Percentiles rank a stretch among this genome's conserved stretches.
These are phyloP conservation scores for Oxygymnocypris stewartii DNA, from an alignment of 2,113 vertebrate species.

Conservation along the genomic window DNA sequence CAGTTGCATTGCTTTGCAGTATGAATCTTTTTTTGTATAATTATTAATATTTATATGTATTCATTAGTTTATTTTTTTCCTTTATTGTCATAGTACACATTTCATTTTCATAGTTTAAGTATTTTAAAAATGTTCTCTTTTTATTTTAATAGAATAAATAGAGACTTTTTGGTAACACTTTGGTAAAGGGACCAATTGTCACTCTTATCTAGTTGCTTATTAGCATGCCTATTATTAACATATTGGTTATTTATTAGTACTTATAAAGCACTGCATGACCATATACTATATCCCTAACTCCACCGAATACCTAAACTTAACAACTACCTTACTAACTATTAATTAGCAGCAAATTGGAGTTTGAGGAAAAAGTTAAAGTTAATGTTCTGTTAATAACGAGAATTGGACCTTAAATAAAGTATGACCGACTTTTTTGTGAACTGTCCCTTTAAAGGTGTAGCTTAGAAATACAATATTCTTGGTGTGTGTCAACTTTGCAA, in stretches of 20 bases:
- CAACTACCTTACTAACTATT: no score
- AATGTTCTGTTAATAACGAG: no score
- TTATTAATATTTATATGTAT: neutral
- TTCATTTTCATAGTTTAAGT: neutral
- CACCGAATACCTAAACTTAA: no score
- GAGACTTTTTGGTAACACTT: no score
- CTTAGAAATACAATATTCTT: neutral
- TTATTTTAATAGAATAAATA: neutral
- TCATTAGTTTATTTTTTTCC: neutral
- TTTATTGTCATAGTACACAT: neutral
- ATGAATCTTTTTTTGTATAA: neutral
- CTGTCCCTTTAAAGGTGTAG: neutral
- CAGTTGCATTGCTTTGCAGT: neutral
- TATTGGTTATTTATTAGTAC: neutral
- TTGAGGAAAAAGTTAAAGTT: no score
- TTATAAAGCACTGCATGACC: no score
- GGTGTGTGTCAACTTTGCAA: neutral
- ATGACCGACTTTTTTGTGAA: neutral
- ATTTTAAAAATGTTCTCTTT: neutral
- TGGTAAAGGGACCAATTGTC: no score
- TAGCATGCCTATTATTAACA: neutral
- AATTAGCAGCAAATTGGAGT: no score
- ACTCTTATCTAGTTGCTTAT: no score
- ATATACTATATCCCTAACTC: no score
- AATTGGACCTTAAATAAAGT: no score